phyloP scores from a whole-genome alignment of 2,888 invertebrate species.

The Synergus gifuensis region DNA sequence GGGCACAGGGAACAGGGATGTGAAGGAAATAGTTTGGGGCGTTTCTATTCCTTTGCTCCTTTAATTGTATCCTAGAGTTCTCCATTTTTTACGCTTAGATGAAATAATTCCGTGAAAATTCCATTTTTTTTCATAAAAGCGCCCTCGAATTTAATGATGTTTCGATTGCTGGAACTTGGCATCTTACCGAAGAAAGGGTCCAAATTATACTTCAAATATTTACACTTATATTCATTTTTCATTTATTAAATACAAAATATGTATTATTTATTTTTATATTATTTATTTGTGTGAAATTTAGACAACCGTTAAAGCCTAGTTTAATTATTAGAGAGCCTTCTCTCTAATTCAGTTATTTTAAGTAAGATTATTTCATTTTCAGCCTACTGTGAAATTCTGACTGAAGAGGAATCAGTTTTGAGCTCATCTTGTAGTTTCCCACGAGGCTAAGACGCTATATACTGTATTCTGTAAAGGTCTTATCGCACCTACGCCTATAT shows the following conservation, averaged over 20 bases:
- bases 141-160: not conserved
- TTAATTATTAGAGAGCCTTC: too few species aligned
- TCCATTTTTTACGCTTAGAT: slow-evolving; percentile 43
- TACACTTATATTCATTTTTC: too few species aligned
- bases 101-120: slow-evolving; percentile 25
- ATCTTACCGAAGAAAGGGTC: not conserved
- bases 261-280: too few species aligned
- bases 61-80: slow-evolving; percentile 33
- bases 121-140: slow-evolving; percentile 12
- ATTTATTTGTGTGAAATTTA: too few species aligned
- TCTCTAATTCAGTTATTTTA: too few species aligned
- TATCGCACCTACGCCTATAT: slow-evolving; percentile 55
- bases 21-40: slow-evolving; percentile 70
- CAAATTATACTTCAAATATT: too few species aligned
- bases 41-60: slow-evolving; percentile 57
- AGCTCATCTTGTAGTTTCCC: not conserved
- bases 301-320: too few species aligned
- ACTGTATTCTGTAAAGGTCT: slow-evolving; percentile 44
- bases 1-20: slow-evolving; percentile 65
- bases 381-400: not conserved
- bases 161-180: not conserved
- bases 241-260: too few species aligned
- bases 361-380: not conserved
- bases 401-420: not conserved
- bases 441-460: slow-evolving; percentile 2